Percentiles rank a stretch among this genome's conserved stretches.
phyloP scores from a whole-genome alignment of 2,888 invertebrate genomes.

The Glyphotaelius pellucidus region DNA sequence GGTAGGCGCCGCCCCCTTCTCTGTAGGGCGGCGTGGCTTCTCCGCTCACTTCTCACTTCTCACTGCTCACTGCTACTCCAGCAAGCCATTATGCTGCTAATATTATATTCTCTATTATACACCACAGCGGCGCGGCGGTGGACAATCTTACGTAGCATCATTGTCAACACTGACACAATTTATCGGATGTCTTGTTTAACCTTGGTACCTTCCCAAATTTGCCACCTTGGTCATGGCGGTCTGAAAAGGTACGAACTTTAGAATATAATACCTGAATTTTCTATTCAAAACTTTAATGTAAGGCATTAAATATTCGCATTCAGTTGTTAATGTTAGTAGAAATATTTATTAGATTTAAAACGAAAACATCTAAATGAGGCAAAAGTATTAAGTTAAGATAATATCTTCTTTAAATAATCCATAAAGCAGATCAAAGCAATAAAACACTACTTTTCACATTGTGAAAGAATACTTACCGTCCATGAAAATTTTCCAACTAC shows the following conservation, averaged over 20 bases:
- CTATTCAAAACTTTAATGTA: background rate
- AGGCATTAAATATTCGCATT: background rate
- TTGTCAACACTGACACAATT: background rate
- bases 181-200: background rate
- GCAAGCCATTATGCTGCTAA: background rate
- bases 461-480: background rate
- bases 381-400: background rate
- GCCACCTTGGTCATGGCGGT: background rate
- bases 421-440: background rate
- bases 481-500: background rate
- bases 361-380: no score
- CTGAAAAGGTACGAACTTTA: background rate
- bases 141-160: background rate
- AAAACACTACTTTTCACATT: background rate
- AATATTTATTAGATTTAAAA: background rate
- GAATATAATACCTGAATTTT: background rate
- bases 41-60: conserved; percentile 17
- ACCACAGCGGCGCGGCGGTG: background rate
- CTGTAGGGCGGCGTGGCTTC: conserved; percentile 16
- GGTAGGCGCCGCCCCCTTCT: conserved; percentile 54
- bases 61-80: background rate
- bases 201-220: background rate
- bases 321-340: background rate
- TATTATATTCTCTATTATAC: background rate
- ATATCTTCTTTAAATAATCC: background rate